Evolutionary conservation across 2,888 invertebrate species (phyloP).

Genomic region (Plebejus argus): DNA sequence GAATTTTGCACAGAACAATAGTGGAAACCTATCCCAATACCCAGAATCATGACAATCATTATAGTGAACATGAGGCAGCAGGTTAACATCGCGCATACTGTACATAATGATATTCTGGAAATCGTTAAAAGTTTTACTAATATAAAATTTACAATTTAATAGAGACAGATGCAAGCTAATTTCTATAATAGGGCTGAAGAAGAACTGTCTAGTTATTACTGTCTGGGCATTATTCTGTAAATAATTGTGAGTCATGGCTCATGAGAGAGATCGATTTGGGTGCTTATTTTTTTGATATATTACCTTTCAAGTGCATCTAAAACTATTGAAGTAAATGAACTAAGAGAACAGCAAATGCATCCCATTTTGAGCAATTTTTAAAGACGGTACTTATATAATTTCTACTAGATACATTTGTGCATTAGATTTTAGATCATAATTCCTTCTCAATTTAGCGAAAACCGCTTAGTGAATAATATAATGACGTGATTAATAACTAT

Average conservation of each 20-base stretch:
- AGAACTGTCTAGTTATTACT: no score
- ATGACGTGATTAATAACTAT: not conserved
- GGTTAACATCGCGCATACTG: conserved; percentile 66
- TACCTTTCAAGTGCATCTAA: conserved; percentile 70
- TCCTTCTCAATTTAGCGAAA: not conserved
- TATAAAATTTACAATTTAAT: not conserved
- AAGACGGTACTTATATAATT: not conserved
- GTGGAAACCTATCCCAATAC: conserved; percentile 71
- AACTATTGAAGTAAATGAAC: conserved; percentile 63
- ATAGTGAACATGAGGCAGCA: conserved; percentile 66
- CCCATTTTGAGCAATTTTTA: conserved; percentile 56
- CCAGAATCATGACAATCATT: conserved; percentile 58
- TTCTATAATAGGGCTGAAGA: not conserved
- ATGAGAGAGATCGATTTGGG: no score
- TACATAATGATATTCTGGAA: conserved; percentile 68
- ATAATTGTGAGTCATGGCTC: no score
- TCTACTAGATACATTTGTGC: not conserved
- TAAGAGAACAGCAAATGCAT: conserved; percentile 66
- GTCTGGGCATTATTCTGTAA: no score
- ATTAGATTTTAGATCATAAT: conserved; percentile 12
- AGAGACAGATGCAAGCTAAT: not conserved
- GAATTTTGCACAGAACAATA: conserved; percentile 66
- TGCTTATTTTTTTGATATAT: not conserved
- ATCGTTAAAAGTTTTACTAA: conserved; percentile 22
- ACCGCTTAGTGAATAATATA: not conserved